Evolutionary conservation across 1,140 invertebrate species (phyloP).

Genomic region (Brachystomella parvula): DNA sequence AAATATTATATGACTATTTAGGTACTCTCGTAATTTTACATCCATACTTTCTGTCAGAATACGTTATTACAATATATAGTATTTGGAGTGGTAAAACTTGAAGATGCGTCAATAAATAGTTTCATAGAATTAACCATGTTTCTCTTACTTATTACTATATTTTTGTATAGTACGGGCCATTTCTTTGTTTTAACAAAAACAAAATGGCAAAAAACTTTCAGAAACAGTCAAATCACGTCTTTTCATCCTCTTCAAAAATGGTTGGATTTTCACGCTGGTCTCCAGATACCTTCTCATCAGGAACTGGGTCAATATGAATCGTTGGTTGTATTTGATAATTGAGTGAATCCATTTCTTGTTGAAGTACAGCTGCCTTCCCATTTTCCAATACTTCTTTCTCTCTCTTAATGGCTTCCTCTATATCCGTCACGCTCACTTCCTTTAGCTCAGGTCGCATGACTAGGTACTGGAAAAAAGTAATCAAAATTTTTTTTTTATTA

Average conservation of each 20-base stretch:
- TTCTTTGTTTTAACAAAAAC: too few species aligned
- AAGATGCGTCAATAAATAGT: not conserved
- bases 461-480: slow-evolving; percentile 27
- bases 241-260: slow-evolving; percentile 35
- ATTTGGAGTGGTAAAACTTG: too few species aligned
- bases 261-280: slow-evolving; percentile 31
- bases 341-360: not conserved
- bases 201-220: too few species aligned
- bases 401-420: slow-evolving; percentile 5
- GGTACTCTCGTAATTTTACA: not conserved
- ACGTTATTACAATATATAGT: too few species aligned
- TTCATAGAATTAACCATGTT: not conserved
- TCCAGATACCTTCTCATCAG: not conserved
- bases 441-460: slow-evolving; percentile 37
- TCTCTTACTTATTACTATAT: not conserved
- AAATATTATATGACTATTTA: too few species aligned
- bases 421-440: slow-evolving; percentile 24
- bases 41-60: not conserved
- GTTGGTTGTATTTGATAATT: not conserved
- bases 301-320: not conserved
- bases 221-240: slow-evolving; percentile 1
- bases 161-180: too few species aligned
- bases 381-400: slow-evolving; percentile 3
- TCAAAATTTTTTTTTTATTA: not conserved
- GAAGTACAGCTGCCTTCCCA: slow-evolving; percentile 1